phyloP scores from a whole-genome alignment of 2,113 vertebrate species.

The Serilophus lunatus region DNA sequence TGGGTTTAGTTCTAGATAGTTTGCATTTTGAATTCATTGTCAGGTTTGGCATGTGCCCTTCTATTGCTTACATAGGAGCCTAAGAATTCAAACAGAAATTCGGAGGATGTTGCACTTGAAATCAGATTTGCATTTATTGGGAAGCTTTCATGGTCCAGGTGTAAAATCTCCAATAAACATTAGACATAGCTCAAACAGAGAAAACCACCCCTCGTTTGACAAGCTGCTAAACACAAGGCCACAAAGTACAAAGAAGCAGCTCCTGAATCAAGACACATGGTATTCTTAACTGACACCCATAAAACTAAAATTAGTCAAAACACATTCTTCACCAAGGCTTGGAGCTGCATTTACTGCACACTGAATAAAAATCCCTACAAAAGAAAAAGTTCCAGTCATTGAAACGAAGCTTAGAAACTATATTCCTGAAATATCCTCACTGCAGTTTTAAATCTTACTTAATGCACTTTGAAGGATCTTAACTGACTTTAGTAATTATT shows the following conservation, averaged over 20 bases:
- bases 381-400: not conserved
- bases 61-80: not conserved
- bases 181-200: constrained; percentile 3
- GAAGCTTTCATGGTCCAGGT: constrained; percentile 54
- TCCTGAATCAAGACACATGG: not conserved
- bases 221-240: constrained; percentile 12
- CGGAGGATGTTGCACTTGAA: not conserved
- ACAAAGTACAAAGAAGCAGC: constrained; percentile 35
- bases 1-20: not conserved
- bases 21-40: not conserved
- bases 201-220: constrained; percentile 26
- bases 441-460: not conserved
- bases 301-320: constrained; percentile 48
- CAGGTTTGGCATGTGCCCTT: not conserved
- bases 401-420: not conserved
- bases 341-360: not conserved
- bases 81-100: constrained; percentile 4
- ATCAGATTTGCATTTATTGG: not conserved
- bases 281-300: constrained; percentile 44
- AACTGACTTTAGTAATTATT: not conserved
- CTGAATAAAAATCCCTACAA: not conserved
- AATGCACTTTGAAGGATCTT: not conserved
- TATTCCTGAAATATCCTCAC: not conserved
- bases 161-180: constrained; percentile 55
- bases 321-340: not conserved